Conservation (phyloP, 2,113 vertebrate genomes). For the Trinectes maculatus region DNA sequence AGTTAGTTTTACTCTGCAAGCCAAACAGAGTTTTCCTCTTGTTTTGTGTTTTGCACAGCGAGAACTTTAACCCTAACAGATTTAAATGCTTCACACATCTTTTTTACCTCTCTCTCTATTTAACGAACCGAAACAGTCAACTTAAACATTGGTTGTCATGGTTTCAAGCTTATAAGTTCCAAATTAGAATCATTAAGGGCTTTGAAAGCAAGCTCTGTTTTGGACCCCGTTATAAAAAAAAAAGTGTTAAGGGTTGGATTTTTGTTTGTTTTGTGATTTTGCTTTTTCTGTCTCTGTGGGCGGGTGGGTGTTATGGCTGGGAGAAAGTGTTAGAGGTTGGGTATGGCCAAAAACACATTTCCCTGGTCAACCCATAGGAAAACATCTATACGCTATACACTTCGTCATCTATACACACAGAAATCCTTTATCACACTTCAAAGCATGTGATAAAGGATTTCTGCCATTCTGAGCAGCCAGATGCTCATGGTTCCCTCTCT, state of each 20-base stretch:
- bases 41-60: conserved; percentile 55
- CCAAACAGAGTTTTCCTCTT: conserved; percentile 51
- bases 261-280: conserved; percentile 23
- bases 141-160: conserved; percentile 72
- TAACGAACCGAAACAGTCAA: conserved; percentile 59
- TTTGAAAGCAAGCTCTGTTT: conserved; percentile 67
- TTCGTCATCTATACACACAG: too few relatives aligned
- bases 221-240: conserved; percentile 42
- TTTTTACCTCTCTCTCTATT: conserved; percentile 26
- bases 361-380: conserved; percentile 52
- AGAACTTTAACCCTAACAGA: conserved; percentile 40
- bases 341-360: conserved; percentile 54
- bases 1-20: conserved; percentile 15
- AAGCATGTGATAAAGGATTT: conserved; percentile 70
- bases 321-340: conserved; percentile 45
- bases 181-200: conserved; percentile 67
- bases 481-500: conserved; percentile 79
- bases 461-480: conserved; percentile 64
- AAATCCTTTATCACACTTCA: conserved; percentile 71
- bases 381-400: too few relatives aligned
- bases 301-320: conserved; percentile 20
- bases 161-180: conserved; percentile 59
- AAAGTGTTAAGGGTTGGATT: conserved; percentile 42
- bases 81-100: conserved; percentile 46
- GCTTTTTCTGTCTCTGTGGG: background rate